Base-by-base conservation (phyloP, 2,797 vertebrate genomes). In the Calcarius lapponicus region DNA sequence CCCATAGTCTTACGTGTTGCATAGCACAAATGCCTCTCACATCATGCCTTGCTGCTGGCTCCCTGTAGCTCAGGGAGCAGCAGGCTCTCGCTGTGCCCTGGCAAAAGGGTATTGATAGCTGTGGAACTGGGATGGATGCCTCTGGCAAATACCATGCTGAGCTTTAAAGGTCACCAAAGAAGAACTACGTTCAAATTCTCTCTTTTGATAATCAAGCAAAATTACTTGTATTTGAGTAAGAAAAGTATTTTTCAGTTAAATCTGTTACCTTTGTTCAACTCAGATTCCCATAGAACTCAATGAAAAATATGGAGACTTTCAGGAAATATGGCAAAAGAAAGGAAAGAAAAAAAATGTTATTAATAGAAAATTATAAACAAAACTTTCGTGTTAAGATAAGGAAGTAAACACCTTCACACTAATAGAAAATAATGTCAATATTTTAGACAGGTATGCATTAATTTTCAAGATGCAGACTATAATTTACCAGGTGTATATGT, bases 401-500 rank as follows among this genome's bases (percentile, higher is more conserved):
- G 65, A 80, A 74, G 6, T 31, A 64, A 90, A 82, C 13, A 70
- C 5, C 18, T 91, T 94, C 57, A 76, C 7, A 32, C 24, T 67
- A 42, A 90, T n/a, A 81, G 34, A 82, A 88, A 91, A 80, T 31
- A 82, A 43, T 60, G 80, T 66, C 65, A 91, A 65, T 42, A 78
- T 93, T 86, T 95, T 82, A 90, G 80, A 81, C 90, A 90, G 3
- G 3, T 86, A 74, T 87, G 53, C n/a, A 57, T 21, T 43, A 75
- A 67, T 92, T 92, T 95, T 89, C 58, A 94, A 88, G 61, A 88
- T 38, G 56, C 24, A 73, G 78, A 85, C 94, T 93, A 51, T 74
- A 53, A 94, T 94, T 89, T 87, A 50, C 31, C 79, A 96, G 65
- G 83, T 94, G 81, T 93, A 94, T 97, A 97, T 83, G n/a, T 94